Percentiles rank a stretch among this genome's conserved stretches.
Evolutionary conservation across 2,113 vertebrate species (phyloP).

Genomic region (Miniopterus natalensis): DNA sequence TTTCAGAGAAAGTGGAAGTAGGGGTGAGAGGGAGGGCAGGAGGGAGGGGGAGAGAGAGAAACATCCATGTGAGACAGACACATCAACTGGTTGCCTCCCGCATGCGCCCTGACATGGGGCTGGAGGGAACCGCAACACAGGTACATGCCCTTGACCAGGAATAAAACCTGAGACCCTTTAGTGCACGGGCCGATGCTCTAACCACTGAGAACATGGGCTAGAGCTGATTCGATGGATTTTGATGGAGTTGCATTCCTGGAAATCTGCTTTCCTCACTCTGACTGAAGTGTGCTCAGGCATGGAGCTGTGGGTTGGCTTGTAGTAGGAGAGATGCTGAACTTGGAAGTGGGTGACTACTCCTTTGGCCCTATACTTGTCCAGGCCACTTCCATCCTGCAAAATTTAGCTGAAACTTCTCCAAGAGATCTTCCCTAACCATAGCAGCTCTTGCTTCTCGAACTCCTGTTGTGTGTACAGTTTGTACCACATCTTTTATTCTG

Average conservation of each 20-base stretch:
- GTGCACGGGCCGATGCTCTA: too few species aligned
- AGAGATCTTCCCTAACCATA: not conserved
- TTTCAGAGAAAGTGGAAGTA: too few species aligned
- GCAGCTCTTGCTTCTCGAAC: too few species aligned
- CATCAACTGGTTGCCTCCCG: too few species aligned
- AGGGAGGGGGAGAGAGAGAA: too few species aligned
- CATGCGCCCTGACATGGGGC: too few species aligned
- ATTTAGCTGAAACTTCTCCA: not conserved
- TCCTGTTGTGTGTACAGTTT: not conserved
- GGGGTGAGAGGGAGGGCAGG: too few species aligned
- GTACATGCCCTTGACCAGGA: too few species aligned
- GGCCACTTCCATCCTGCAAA: not conserved
- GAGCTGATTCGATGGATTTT: not conserved
- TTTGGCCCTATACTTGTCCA: not conserved
- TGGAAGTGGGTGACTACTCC: not conserved
- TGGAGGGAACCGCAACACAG: too few species aligned
- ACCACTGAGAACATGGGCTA: too few species aligned
- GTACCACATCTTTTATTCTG: not conserved
- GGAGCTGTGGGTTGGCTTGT: not conserved
- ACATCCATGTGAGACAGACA: too few species aligned
- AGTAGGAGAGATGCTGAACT: not conserved
- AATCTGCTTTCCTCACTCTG: not conserved
- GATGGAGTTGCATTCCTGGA: not conserved
- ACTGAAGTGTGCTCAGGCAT: not conserved
- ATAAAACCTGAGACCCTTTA: too few species aligned